phyloP scores from a whole-genome alignment of 2,888 invertebrate genomes.

The Dichetophora obliterata region DNA sequence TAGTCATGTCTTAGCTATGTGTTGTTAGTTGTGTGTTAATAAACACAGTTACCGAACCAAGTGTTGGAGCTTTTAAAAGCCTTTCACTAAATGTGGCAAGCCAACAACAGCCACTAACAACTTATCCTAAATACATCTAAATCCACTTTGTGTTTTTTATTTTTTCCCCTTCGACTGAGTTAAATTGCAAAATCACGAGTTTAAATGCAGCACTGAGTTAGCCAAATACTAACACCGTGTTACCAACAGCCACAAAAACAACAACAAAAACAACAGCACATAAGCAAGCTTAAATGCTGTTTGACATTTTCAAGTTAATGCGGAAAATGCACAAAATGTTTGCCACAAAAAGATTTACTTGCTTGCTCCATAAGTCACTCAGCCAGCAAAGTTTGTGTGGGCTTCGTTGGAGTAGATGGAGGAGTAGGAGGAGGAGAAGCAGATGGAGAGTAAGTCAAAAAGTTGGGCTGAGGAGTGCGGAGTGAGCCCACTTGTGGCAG shows the following conservation, averaged over 20 bases:
- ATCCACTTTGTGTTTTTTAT: background rate
- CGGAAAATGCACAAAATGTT: constrained; percentile 12
- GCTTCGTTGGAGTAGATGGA: background rate
- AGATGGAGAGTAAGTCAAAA: background rate
- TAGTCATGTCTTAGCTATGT: too few species aligned
- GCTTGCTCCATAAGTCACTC: background rate
- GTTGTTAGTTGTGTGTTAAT: background rate
- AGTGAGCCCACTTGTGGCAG: background rate
- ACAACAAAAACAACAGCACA: too few species aligned
- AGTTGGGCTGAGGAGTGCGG: background rate
- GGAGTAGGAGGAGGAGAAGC: background rate
- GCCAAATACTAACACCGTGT: too few species aligned
- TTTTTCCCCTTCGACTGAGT: background rate
- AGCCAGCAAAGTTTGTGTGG: background rate
- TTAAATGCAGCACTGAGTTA: background rate
- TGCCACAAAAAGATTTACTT: constrained; percentile 22
- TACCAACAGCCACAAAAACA: too few species aligned
- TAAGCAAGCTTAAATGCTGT: background rate
- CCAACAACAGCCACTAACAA: background rate
- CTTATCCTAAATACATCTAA: background rate
- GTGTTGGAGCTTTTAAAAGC: background rate
- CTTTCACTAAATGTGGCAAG: background rate
- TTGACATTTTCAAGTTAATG: constrained; percentile 24
- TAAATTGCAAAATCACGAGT: constrained; percentile 17
- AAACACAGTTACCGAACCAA: background rate